Evolutionary conservation across 1,140 invertebrate genomes (phyloP).

Genomic region (Eubasilissa regina): DNA sequence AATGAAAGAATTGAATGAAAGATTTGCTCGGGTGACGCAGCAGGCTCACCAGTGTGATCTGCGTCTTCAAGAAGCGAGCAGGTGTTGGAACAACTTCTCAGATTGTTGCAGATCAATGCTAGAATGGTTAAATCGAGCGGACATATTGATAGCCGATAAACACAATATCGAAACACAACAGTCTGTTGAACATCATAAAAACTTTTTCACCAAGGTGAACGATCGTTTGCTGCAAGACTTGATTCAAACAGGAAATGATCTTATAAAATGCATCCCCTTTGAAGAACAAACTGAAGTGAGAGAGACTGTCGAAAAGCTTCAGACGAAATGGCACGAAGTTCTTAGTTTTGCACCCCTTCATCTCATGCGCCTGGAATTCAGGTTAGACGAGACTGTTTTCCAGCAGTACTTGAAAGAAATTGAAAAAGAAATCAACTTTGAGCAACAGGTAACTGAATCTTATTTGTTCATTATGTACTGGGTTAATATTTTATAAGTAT

Average conservation of each 20-base stretch:
- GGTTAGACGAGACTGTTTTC: conserved; percentile 88
- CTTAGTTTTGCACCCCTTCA: conserved; percentile 86
- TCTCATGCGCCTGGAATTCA: conserved; percentile 91
- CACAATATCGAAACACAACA: conserved; percentile 84
- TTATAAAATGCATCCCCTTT: conserved; percentile 79
- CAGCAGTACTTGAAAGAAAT: conserved; percentile 89
- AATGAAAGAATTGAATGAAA: conserved; percentile 86
- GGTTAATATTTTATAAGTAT: too few relatives aligned
- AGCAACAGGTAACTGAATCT: conserved; percentile 77
- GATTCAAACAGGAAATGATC: conserved; percentile 83
- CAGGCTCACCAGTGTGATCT: conserved; percentile 85
- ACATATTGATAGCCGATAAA: conserved; percentile 86
- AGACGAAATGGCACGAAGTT: conserved; percentile 86
- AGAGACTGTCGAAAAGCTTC: conserved; percentile 80
- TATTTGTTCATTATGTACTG: conserved; percentile 20
- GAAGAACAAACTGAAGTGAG: conserved; percentile 80
- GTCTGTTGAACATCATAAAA: conserved; percentile 85
- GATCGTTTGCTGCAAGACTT: conserved; percentile 88
- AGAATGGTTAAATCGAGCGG: conserved; percentile 89
- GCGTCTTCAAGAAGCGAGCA: conserved; percentile 82
- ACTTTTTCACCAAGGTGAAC: conserved; percentile 89
- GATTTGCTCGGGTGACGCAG: conserved; percentile 83
- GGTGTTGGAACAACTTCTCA: conserved; percentile 90
- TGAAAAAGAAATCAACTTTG: conserved; percentile 88
- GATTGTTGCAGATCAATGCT: conserved; percentile 85